phyloP scores from a whole-genome alignment of 2,888 invertebrate genomes.

The Sphinx pinastri region DNA sequence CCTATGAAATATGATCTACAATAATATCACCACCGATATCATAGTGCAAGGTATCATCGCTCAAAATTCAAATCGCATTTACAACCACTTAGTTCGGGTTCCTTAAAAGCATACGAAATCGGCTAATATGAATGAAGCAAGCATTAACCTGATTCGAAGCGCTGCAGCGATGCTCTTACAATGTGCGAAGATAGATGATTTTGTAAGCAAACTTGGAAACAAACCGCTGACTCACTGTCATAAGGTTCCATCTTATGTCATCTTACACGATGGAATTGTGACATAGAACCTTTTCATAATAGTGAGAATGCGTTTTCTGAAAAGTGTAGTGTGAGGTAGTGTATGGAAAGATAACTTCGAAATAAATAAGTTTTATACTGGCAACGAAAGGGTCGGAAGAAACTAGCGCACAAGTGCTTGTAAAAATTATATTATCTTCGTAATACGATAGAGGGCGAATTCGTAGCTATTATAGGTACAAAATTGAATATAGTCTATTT shows the following conservation, averaged over 20 bases:
- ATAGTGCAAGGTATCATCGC: background rate
- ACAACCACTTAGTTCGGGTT: slow-evolving; percentile 23
- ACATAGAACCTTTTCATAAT: no score
- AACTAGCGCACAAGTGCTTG: no score
- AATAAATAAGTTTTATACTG: no score
- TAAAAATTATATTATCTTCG: no score
- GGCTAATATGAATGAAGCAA: slow-evolving; percentile 14
- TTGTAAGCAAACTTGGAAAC: background rate
- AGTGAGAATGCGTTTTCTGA: no score
- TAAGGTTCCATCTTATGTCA: background rate
- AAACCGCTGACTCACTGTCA: background rate
- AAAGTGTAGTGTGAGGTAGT: no score
- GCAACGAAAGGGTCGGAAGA: no score
- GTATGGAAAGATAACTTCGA: no score
- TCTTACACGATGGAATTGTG: background rate
- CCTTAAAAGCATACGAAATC: slow-evolving; percentile 21
- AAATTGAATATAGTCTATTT: no score
- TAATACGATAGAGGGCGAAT: no score
- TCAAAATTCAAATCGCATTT: slow-evolving; percentile 23
- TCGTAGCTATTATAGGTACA: no score
- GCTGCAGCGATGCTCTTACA: background rate
- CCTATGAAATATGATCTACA: background rate
- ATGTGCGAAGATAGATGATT: background rate
- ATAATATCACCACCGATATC: background rate
- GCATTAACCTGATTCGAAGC: slow-evolving; percentile 15